Percentiles rank a stretch among this genome's conserved stretches.
Evolutionary conservation across 2,797 vertebrate species (phyloP).

Genomic region (Sebastes trivittatus): DNA sequence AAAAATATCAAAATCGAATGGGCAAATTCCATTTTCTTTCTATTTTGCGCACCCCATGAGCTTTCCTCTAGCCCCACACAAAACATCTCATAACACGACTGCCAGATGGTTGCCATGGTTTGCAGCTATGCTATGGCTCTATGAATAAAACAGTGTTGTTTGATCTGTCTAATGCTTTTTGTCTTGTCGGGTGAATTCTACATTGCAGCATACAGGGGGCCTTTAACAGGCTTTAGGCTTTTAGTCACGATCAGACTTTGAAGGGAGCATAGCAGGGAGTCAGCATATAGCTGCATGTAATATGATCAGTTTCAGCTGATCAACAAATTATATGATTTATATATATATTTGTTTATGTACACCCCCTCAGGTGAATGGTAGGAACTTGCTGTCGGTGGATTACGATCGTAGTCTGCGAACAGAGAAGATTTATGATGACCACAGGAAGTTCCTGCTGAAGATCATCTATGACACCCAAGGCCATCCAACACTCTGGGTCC

Average conservation of each 20-base stretch:
- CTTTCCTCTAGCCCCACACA: neutral
- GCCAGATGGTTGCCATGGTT: neutral
- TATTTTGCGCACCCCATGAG: neutral
- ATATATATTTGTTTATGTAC: neutral
- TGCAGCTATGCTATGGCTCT: neutral
- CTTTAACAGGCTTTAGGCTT: neutral
- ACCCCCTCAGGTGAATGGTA: conserved; percentile 91
- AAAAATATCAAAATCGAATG: neutral
- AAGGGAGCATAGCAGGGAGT: neutral
- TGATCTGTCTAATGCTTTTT: neutral
- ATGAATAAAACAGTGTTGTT: neutral
- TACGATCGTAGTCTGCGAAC: conserved; percentile 93
- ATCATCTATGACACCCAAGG: conserved; percentile 94
- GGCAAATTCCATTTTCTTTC: neutral
- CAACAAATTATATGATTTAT: neutral
- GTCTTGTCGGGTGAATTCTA: neutral
- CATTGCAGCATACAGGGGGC: neutral
- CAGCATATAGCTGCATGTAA: neutral
- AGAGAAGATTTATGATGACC: conserved; percentile 98
- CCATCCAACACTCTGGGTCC: conserved; percentile 95
- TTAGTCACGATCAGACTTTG: neutral
- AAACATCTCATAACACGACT: neutral
- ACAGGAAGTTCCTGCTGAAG: conserved; percentile 96
- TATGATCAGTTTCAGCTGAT: neutral
- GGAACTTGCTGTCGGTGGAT: conserved; percentile 97